Conservation (phyloP, 1,140 invertebrate species). For the Oryctes rhinoceros region DNA sequence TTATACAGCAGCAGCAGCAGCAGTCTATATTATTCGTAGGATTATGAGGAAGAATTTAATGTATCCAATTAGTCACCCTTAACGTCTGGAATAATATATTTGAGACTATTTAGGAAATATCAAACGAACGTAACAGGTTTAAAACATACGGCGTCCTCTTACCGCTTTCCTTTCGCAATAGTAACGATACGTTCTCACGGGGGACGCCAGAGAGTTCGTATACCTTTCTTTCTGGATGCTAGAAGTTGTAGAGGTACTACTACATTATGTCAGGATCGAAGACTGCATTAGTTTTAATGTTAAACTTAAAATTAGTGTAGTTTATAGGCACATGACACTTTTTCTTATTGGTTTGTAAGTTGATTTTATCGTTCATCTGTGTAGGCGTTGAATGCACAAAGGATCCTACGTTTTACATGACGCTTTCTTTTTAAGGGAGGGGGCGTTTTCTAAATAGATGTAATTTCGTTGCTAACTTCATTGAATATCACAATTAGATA, state of each 20-base stretch:
- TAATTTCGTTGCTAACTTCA: neutral
- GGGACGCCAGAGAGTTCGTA: too few relatives aligned
- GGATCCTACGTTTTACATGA: neutral
- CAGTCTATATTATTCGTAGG: neutral
- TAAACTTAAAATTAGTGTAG: slow-evolving; percentile 34
- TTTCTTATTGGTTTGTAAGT: neutral
- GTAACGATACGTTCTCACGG: too few relatives aligned
- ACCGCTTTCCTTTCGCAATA: too few relatives aligned
- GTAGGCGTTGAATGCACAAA: neutral
- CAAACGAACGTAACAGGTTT: neutral
- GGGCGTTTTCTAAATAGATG: neutral
- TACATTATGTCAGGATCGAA: neutral
- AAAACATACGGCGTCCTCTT: neutral
- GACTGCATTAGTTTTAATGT: slow-evolving; percentile 31
- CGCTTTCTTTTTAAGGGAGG: neutral
- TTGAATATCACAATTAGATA: too few relatives aligned
- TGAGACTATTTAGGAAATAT: slow-evolving; percentile 9
- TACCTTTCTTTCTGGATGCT: too few relatives aligned
- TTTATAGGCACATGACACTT: neutral
- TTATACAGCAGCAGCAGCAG: neutral
- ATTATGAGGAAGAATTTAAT: neutral
- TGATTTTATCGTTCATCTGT: neutral
- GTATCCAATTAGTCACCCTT: neutral
- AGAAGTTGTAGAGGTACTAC: neutral
- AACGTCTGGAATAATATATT: slow-evolving; percentile 27